These are phyloP conservation scores for Mamestra brassicae DNA, from an alignment of 2,888 invertebrate species.

Conservation along the genomic window DNA sequence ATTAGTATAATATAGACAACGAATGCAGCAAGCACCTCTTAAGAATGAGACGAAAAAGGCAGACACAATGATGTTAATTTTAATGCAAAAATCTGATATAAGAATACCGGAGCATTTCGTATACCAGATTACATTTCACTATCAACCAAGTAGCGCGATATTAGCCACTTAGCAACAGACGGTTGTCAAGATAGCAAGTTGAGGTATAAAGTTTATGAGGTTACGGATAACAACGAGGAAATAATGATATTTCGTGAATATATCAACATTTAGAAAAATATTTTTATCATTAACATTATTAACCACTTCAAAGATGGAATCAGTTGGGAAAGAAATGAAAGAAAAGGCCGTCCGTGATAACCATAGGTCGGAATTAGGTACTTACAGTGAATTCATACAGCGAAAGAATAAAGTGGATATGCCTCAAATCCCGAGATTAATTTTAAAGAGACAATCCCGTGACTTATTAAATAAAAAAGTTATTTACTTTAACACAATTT, in stretches of 20 bases:
- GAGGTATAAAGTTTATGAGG: constrained; percentile 37
- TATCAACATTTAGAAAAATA: background rate
- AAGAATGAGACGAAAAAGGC: background rate
- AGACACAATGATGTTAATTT: background rate
- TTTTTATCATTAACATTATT: background rate
- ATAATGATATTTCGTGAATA: background rate
- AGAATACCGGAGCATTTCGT: too few relatives aligned
- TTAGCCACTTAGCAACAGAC: constrained; percentile 33
- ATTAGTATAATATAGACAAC: too few relatives aligned
- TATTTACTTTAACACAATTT: too few relatives aligned
- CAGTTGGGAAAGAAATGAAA: background rate
- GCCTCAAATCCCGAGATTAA: too few relatives aligned
- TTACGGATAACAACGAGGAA: constrained; percentile 36
- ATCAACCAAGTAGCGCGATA: background rate
- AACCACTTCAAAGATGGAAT: background rate
- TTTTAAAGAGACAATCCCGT: too few relatives aligned
- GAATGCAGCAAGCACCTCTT: too few relatives aligned
- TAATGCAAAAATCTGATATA: too few relatives aligned
- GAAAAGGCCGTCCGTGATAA: background rate
- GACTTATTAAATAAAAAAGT: too few relatives aligned
- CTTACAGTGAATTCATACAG: too few relatives aligned
- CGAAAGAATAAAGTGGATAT: too few relatives aligned
- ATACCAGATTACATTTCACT: background rate
- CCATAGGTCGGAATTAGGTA: too few relatives aligned
- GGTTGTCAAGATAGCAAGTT: constrained; percentile 2